Evolutionary conservation across 92 coral and sea anemone genomes (phyloP), one percentile per base, ranked within the genome.

Genomic region (Parazoanthus darwini): DNA sequence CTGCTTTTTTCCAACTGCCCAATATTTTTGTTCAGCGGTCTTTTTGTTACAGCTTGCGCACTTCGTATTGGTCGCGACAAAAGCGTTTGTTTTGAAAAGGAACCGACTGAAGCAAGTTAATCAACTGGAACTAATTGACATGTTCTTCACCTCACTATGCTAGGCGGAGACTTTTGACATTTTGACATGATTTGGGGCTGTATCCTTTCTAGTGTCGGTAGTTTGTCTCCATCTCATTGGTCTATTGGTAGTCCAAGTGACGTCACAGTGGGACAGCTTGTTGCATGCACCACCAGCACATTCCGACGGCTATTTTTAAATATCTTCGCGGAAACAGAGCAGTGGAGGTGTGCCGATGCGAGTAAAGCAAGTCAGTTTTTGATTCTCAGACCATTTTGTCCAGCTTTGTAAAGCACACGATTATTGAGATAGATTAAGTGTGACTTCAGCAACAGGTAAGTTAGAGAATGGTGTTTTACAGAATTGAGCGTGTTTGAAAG

Each of bases 251-350:
- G 18, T 22, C 82, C 37, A 79, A 22, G 66, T 79, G 82, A 50
- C 82, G 82, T 79, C 82, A 79, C 37, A 14, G 35, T 44, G 42
- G 23, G 66, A 33, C 66, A 44, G 48, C 82, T 50, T 79, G 65
- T 79, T 48, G 80, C 56, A 77, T 77, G 82, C 82, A 48, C 66
- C 50, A 37, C 58, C 63, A 46, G 23, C 65, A 79, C 82, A 76
- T 76, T 76, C 80, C 80, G 50, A 76, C 25, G 80, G 80, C 82
- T 79, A 79, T 79, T 25, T 79, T 79, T 79, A 79, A 51, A n/a
- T 79, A 65, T 79, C 82, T 54, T 79, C 63, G 23, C n/a, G 50
- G 82, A 79, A 79, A 39, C n/a, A 79, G 66, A n/a, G 18, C 65
- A 25, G 82, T 15, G 37, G 82, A 79, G 82, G 82, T 79, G 67